phyloP scores from a whole-genome alignment of 2,113 vertebrate genomes.

The Elephas maximus region DNA sequence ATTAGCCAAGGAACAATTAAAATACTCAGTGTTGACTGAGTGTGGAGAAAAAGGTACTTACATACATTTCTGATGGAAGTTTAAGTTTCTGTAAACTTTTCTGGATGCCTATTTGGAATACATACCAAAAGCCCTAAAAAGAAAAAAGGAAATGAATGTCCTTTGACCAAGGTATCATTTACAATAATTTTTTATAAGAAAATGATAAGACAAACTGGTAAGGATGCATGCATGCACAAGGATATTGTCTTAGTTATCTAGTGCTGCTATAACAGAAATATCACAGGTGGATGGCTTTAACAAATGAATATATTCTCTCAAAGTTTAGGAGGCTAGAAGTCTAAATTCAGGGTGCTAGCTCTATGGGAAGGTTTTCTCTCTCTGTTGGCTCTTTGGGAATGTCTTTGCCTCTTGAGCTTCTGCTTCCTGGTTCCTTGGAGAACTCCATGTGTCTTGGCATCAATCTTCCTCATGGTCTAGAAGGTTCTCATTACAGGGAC shows the following conservation, averaged over 20 bases:
- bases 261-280: too few relatives aligned
- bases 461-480: too few relatives aligned
- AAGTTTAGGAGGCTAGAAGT: too few relatives aligned
- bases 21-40: not conserved
- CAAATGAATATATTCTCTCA: too few relatives aligned
- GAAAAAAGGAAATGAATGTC: not conserved
- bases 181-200: slow-evolving; percentile 11
- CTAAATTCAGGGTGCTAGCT: too few relatives aligned
- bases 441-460: too few relatives aligned
- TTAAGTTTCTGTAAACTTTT: not conserved
- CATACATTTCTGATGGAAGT: not conserved
- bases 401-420: too few relatives aligned
- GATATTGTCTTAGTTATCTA: not conserved
- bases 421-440: too few relatives aligned
- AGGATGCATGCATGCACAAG: not conserved
- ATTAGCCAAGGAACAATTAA: not conserved
- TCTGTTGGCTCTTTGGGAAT: too few relatives aligned
- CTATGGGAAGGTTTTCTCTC: too few relatives aligned
- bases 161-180: not conserved
- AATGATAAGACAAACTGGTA: not conserved
- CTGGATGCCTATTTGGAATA: not conserved
- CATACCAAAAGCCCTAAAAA: not conserved
- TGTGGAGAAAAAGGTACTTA: not conserved
- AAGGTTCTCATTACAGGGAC: too few relatives aligned
- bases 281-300: too few relatives aligned